These are phyloP conservation scores for Campoplex nolae DNA, from an alignment of 2,888 invertebrate species.

Conservation along the genomic window DNA sequence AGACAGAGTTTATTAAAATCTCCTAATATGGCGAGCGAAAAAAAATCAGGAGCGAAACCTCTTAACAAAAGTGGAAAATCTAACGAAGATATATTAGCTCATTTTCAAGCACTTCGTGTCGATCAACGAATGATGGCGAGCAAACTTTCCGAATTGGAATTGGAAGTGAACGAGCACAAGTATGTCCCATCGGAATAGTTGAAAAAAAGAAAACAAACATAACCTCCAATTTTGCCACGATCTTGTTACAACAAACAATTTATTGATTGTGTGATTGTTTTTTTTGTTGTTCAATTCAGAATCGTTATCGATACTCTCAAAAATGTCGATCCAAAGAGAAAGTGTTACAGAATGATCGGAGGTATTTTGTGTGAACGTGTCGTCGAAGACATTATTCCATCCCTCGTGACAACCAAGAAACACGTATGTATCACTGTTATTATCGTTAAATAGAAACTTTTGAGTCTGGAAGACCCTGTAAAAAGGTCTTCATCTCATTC, in stretches of 20 bases:
- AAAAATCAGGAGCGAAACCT: slow-evolving; percentile 77
- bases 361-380: slow-evolving; percentile 97
- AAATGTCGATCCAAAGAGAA: slow-evolving; percentile 92
- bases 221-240: slow-evolving; percentile 73
- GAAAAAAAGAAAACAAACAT: slow-evolving; percentile 58
- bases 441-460: neutral
- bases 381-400: slow-evolving; percentile 95
- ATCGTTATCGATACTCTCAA: slow-evolving; percentile 97
- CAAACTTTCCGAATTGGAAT: slow-evolving; percentile 96
- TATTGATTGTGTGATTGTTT: slow-evolving; percentile 25
- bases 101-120: slow-evolving; percentile 94
- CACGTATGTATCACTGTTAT: slow-evolving; percentile 84
- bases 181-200: slow-evolving; percentile 82
- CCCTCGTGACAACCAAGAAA: slow-evolving; percentile 91
- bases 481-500: neutral
- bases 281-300: slow-evolving; percentile 85
- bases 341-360: slow-evolving; percentile 97
- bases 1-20: slow-evolving; percentile 60
- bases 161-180: slow-evolving; percentile 98
- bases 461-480: neutral
- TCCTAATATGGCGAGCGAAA: slow-evolving; percentile 83
- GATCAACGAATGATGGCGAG: slow-evolving; percentile 95
- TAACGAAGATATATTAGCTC: slow-evolving; percentile 92
- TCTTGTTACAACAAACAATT: neutral
- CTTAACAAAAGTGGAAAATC: slow-evolving; percentile 76